phyloP scores from a whole-genome alignment of 2,797 vertebrate genomes.

The Miichthys miiuy region DNA sequence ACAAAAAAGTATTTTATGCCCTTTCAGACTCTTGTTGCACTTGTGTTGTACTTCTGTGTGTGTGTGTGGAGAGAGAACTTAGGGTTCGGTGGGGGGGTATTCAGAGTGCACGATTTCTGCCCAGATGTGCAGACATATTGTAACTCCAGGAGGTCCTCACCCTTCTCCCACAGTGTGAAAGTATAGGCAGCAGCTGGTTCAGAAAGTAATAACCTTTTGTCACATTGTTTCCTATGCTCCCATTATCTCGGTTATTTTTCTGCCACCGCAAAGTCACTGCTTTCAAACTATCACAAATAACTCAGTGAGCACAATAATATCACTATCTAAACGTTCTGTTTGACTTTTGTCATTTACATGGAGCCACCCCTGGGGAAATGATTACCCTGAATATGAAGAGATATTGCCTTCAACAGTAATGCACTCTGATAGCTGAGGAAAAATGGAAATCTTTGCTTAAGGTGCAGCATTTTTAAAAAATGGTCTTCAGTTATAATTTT shows the following conservation, averaged over 20 bases:
- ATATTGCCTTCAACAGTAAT: conserved; percentile 50
- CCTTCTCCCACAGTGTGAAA: conserved; percentile 67
- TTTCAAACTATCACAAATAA: conserved; percentile 60
- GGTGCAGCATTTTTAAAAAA: conserved; percentile 7
- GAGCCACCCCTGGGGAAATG: conserved; percentile 38
- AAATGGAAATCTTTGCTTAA: conserved; percentile 32
- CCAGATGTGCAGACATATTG: conserved; percentile 85
- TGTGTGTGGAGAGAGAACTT: background rate
- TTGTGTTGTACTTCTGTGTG: conserved; percentile 8
- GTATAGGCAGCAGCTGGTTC: conserved; percentile 65
- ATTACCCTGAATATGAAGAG: conserved; percentile 55
- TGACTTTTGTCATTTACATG: conserved; percentile 65
- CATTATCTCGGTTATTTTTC: conserved; percentile 48
- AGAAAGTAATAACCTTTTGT: conserved; percentile 75
- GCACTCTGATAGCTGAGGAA: conserved; percentile 42
- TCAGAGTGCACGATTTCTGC: conserved; percentile 40
- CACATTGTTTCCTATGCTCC: conserved; percentile 51
- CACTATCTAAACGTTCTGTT: conserved; percentile 58
- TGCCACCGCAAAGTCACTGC: conserved; percentile 66
- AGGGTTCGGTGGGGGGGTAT: background rate
- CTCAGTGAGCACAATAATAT: conserved; percentile 44
- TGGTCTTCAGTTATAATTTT: conserved; percentile 1
- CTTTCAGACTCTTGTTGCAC: background rate
- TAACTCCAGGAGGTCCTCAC: conserved; percentile 72
- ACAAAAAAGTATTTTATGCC: background rate